Evolutionary conservation across 2,888 invertebrate genomes (phyloP), one percentile per base, ranked within the genome.

Genomic region (Aphodius granarius): DNA sequence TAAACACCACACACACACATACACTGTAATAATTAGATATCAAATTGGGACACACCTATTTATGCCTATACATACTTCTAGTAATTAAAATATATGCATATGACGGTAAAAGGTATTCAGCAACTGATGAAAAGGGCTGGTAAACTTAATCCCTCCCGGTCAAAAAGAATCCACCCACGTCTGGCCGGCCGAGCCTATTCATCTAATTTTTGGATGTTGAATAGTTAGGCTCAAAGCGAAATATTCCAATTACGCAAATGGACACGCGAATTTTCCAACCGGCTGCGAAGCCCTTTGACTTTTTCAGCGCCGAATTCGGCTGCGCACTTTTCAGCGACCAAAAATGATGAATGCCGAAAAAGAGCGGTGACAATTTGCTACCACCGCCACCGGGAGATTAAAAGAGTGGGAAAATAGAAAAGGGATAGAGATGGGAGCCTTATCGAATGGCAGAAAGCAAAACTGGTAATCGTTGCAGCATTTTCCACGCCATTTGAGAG

Each of bases 231-330:
- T 84, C 83, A 84, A 83, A 85, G 84, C 84, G 84, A 82, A 86
- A 87, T 86, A 85, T 86, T 86, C 84, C 86, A 87, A 86, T 87
- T 86, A 87, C 83, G 85, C 83, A 86, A 87, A 86, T 87, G 87
- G 86, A 86, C 83, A 84, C 82, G 82, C 82, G 80, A 83, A 84
- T 84, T 84, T 72, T 21, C 72, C 20, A 16, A 13, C 43, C 43
- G 43, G 43, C 43, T 43, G 3, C 43, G 43, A n/a, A n/a, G n/a
- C 13, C 43, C 43, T 43, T 43, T 43, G 43, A 43, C 43, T 43
- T 43, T 43, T 43, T 43, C 43, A 43, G 43, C 43, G 43, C 43
- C 43, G 43, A 43, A 43, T 43, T n/a, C n/a, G n/a, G 13, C 43
- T 43, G 43, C 43, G 9, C 43, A 43, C 43, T 43, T 43, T 43